Conservation (phyloP, 2,113 vertebrate species). For the Falcunculus frontatus region DNA sequence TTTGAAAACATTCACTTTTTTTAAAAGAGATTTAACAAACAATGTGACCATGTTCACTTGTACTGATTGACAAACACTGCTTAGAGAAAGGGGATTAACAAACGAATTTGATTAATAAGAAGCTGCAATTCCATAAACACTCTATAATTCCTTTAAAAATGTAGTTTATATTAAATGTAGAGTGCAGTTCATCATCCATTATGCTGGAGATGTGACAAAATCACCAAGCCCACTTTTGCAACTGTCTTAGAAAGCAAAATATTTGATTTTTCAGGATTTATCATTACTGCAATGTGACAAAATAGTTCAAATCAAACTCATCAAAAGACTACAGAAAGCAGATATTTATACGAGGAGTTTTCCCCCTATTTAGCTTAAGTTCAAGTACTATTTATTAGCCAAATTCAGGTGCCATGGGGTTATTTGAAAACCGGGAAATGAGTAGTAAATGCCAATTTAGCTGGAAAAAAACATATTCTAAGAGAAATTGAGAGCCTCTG, state of each 20-base stretch:
- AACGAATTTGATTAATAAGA: not conserved
- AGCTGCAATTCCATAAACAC: not conserved
- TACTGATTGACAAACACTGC: not conserved
- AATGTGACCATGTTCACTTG: not conserved
- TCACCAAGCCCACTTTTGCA: not conserved
- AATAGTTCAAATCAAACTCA: not conserved
- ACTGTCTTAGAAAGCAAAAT: not conserved
- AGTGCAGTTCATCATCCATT: not conserved
- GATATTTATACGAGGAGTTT: not conserved
- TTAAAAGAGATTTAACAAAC: not conserved
- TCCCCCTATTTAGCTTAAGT: not conserved
- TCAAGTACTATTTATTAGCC: not conserved
- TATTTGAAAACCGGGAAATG: not conserved
- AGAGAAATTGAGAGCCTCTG: not conserved
- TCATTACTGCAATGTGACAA: not conserved
- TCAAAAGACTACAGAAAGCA: not conserved
- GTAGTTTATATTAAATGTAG: not conserved
- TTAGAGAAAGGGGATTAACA: not conserved
- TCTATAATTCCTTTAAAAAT: not conserved
- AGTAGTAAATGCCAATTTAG: not conserved
- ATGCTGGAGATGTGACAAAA: not conserved
- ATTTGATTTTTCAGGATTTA: not conserved
- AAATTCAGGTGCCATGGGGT: not conserved
- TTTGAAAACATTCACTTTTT: not conserved
- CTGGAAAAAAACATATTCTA: not conserved